These are phyloP conservation scores for Drosophila tanythrix DNA, from an alignment of 2,888 invertebrate species.

Conservation along the genomic window DNA sequence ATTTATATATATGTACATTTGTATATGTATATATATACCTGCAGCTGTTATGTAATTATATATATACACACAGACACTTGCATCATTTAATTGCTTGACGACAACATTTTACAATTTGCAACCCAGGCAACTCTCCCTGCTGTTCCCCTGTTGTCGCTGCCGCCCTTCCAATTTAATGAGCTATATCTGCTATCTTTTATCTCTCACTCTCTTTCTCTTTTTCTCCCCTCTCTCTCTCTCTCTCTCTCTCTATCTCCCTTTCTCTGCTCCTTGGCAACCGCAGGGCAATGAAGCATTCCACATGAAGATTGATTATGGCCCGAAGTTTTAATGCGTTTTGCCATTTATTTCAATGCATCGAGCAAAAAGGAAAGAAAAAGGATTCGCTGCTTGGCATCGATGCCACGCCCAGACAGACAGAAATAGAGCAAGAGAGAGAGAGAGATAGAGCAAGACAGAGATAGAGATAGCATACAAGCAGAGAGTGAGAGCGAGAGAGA, in stretches of 20 bases:
- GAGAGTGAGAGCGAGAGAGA: background rate
- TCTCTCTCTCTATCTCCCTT: background rate
- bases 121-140: conserved; percentile 5
- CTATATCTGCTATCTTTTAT: conserved; percentile 34
- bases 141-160: conserved; percentile 7
- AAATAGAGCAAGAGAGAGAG: background rate
- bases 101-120: conserved; percentile 25
- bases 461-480: background rate
- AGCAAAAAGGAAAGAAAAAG: conserved; percentile 35
- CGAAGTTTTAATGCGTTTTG: conserved; percentile 76
- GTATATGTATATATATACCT: conserved; percentile 2
- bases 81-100: conserved; percentile 66
- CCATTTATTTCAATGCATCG: conserved; percentile 78
- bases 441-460: conserved; percentile 1
- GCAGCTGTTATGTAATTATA: conserved; percentile 59
- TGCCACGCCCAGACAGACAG: conserved; percentile 51
- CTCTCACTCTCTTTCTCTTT: background rate
- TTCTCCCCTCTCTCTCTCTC: conserved; percentile 1
- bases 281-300: conserved; percentile 70
- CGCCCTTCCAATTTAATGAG: conserved; percentile 65
- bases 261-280: conserved; percentile 19
- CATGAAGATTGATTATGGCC: conserved; percentile 75
- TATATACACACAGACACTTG: conserved; percentile 18
- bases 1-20: background rate
- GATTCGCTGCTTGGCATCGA: conserved; percentile 33